Percentiles rank a stretch among this genome's conserved stretches.
These are phyloP conservation scores for Galendromus occidentalis DNA, from an alignment of 1,140 invertebrate species.

Conservation along the genomic window DNA sequence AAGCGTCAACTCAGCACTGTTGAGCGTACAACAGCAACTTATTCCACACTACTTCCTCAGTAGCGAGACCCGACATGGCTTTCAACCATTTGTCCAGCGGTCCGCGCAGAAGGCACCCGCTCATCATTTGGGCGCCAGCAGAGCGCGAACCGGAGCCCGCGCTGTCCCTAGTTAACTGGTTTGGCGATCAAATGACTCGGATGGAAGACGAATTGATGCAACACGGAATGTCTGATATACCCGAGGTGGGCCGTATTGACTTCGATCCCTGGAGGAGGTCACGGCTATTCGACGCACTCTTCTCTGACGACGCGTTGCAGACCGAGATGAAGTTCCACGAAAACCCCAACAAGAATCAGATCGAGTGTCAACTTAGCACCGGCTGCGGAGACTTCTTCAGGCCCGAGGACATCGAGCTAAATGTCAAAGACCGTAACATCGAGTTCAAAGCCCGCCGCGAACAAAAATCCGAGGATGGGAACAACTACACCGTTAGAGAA, in stretches of 20 bases:
- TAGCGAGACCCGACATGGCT: too few species aligned
- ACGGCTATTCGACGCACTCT: background rate
- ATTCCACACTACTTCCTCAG: too few species aligned
- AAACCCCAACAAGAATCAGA: background rate
- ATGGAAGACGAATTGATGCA: background rate
- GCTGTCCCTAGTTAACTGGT: background rate
- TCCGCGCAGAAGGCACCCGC: too few species aligned
- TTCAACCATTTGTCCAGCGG: too few species aligned
- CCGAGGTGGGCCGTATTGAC: background rate
- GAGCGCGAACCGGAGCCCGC: too few species aligned
- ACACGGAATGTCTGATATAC: background rate
- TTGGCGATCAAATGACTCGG: background rate
- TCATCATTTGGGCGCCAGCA: too few species aligned
- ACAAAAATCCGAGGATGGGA: background rate
- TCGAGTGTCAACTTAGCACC: background rate
- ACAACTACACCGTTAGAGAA: background rate
- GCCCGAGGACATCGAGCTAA: background rate
- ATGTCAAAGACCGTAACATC: background rate
- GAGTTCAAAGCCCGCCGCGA: conserved; percentile 1
- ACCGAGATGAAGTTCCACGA: background rate
- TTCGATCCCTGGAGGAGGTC: background rate
- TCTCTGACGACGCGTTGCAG: background rate
- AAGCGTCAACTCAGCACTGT: too few species aligned
- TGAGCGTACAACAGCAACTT: too few species aligned
- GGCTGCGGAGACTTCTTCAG: conserved; percentile 4